Evolutionary conservation across 2,888 invertebrate genomes (phyloP).

Genomic region (Drosophila melanosoma): DNA sequence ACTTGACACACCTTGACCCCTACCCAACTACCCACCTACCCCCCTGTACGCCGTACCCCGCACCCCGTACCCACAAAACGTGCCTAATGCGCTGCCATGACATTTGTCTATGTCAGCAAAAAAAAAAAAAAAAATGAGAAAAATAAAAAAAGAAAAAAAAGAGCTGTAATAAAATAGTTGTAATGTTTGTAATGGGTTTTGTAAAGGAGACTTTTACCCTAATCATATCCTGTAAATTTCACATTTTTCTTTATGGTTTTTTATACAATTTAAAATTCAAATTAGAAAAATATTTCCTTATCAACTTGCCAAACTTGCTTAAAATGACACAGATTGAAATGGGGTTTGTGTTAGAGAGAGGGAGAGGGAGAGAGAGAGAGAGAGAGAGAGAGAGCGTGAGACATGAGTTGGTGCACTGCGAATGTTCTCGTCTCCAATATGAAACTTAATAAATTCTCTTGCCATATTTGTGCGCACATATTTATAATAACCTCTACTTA

Average conservation of each 20-base stretch:
- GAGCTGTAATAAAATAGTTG: conserved; percentile 16
- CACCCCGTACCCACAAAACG: conserved; percentile 21
- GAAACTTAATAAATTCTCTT: conserved; percentile 72
- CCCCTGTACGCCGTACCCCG: too few relatives aligned
- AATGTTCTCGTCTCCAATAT: conserved; percentile 54
- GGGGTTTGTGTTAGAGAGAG: too few relatives aligned
- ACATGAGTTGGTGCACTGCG: conserved; percentile 35
- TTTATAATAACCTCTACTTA: conserved; percentile 57
- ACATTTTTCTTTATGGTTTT: not conserved
- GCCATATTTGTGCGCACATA: conserved; percentile 72
- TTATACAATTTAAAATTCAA: accelerated
- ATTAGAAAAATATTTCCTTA: not conserved
- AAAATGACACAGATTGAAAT: conserved; percentile 22
- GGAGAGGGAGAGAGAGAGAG: too few relatives aligned
- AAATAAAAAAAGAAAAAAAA: not conserved
- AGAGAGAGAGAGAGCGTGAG: not conserved
- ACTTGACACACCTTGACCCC: not conserved
- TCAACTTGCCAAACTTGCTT: conserved; percentile 52
- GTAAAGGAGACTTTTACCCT: not conserved
- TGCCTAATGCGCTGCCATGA: conserved; percentile 58
- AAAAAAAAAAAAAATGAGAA: not conserved
- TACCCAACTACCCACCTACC: too few relatives aligned
- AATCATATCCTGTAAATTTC: conserved; percentile 3
- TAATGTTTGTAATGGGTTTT: not conserved
- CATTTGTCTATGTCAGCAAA: conserved; percentile 37